These are phyloP conservation scores for Steinernema scapterisci DNA, from an alignment of 2,888 invertebrate genomes.

Conservation along the genomic window DNA sequence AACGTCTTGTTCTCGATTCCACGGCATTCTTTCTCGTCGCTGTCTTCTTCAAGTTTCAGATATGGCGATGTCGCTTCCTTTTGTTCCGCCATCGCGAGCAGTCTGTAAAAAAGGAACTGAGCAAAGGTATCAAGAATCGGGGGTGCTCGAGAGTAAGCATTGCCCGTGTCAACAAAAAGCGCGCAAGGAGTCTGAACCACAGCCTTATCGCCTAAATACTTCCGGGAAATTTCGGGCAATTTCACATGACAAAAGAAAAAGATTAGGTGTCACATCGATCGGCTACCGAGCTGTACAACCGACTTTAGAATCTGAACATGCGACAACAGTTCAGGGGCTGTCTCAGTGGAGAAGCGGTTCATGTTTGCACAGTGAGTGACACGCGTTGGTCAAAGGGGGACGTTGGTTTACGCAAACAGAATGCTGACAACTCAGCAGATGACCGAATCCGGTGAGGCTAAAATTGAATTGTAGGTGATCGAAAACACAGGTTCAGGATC, in stretches of 20 bases:
- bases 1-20: conserved; percentile 22
- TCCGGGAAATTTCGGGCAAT: background rate
- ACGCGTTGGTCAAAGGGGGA: background rate
- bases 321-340: no score
- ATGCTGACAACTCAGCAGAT: conserved; percentile 4
- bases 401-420: conserved; percentile 15
- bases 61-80: conserved; percentile 1
- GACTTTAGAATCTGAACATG: no score
- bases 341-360: no score
- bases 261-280: background rate
- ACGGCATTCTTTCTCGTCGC: background rate
- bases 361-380: conserved; percentile 18
- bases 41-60: conserved; percentile 6
- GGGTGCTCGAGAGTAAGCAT: no score
- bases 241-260: no score
- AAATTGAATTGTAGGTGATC: no score
- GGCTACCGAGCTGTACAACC: background rate
- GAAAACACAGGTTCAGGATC: no score
- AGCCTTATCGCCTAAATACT: background rate
- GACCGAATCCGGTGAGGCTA: background rate
- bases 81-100: background rate
- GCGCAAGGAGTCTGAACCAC: no score
- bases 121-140: background rate
- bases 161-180: no score
- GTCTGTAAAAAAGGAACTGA: background rate